Conservation (phyloP, 2,113 vertebrate genomes). For the Chionomys nivalis region DNA sequence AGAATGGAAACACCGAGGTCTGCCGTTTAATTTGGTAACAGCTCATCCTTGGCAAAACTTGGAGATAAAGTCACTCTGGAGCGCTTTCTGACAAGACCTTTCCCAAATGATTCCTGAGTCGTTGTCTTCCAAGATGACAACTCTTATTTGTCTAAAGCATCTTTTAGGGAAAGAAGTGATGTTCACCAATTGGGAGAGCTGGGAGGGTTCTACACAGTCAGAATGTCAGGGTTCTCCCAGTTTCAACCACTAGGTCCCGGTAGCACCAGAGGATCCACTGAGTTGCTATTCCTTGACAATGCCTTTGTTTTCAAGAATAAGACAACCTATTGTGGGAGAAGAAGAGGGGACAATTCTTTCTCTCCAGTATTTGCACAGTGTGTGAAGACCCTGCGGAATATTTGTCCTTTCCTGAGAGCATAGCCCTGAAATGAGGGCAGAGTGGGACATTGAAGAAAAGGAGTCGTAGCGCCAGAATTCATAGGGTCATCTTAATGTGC, state of each 20-base stretch:
- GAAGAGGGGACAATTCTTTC: neutral
- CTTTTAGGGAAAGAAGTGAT: neutral
- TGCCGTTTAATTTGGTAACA: conserved; percentile 52
- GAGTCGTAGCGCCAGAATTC: neutral
- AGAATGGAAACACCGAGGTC: neutral
- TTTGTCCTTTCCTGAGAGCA: neutral
- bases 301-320: neutral
- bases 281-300: neutral
- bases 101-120: neutral
- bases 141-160: neutral
- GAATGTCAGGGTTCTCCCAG: neutral
- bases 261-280: accelerated
- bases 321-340: neutral
- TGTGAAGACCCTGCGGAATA: accelerated
- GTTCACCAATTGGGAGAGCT: neutral
- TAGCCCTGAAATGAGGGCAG: neutral
- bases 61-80: conserved; percentile 33
- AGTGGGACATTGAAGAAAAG: neutral
- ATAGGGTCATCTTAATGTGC: neutral
- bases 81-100: neutral
- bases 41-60: conserved; percentile 5
- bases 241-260: neutral
- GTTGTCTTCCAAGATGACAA: neutral
- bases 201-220: no score
- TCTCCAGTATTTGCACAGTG: neutral